These are phyloP conservation scores for Threskiornis aethiopicus DNA, from an alignment of 2,797 vertebrate species.

Conservation along the genomic window DNA sequence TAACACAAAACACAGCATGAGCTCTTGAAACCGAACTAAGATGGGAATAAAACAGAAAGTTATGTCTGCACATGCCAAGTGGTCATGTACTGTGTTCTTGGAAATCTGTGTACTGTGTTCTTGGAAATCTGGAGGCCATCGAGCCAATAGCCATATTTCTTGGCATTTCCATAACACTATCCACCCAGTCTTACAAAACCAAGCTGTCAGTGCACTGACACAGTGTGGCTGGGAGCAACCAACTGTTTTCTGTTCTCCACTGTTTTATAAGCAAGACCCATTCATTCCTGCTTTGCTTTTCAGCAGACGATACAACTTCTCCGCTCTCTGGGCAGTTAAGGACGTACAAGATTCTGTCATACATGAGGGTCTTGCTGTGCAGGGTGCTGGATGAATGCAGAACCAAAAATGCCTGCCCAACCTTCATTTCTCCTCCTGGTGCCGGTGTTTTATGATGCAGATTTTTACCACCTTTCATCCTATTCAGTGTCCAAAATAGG, in stretches of 20 bases:
- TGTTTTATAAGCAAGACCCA: neutral
- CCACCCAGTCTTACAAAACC: neutral
- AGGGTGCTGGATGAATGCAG: neutral
- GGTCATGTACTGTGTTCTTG: neutral
- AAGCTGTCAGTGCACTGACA: neutral
- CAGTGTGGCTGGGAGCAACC: neutral
- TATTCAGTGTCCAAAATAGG: neutral
- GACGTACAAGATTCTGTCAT: neutral
- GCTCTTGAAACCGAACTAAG: neutral
- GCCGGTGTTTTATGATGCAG: neutral
- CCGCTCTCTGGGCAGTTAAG: neutral
- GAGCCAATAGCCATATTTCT: neutral
- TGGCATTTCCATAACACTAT: neutral
- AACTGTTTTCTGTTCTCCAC: neutral
- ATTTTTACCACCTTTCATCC: neutral
- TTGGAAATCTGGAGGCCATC: neutral
- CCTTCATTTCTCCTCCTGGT: neutral
- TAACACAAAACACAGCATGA: neutral
- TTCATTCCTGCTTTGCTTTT: neutral
- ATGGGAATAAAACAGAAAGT: neutral
- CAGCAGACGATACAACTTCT: neutral
- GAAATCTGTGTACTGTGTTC: neutral
- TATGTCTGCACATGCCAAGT: neutral
- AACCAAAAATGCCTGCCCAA: neutral
- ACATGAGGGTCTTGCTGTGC: neutral